Base-by-base conservation (phyloP, 2,888 invertebrate species). In the Encarsia formosa region DNA sequence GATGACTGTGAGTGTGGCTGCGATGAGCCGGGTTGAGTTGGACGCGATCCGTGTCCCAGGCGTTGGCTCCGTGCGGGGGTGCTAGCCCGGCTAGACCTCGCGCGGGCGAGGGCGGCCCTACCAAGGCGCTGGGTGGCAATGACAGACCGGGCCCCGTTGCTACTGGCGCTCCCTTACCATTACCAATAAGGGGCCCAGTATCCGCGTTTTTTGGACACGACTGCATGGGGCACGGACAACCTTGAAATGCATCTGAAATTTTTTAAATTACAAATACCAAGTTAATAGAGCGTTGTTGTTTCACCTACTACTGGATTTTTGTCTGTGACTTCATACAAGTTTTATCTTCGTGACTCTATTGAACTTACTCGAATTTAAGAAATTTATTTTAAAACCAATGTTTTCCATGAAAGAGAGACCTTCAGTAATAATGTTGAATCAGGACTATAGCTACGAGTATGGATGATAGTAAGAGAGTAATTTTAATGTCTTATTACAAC, bases 111-210 rank as follows among this genome's bases (percentile, higher is more conserved):
- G 71, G 73, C 66, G 73, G 73, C 67, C 73, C 73, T 64, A 73
- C 73, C 70, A 73, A 69, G 67, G 73, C 73, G 66, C 72, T 73
- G 73, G 73, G 73, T 67, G 73, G 73, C 73, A 73, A 73, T 73
- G 73, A 73, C 73, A 73, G 73, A 73, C 73, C 73, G 71, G 72
- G 71, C 69, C 73, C 73, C 65, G 72, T 69, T 65, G 67, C 70
- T 63, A 75, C 73, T 73, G 73, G 73, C 72, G 72, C 73, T 75
- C 78, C 78, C 83, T 89, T 90, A 87, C 87, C 85, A 86, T 88
- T 89, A 89, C 91, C 91, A 91, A 89, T 90, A 91, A 88, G 91
- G 88, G 91, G 91, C 85, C 91, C 91, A 91, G 91, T 90, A 90
- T 85, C 89, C 86, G 87, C 91, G 91, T 92, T 92, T 92, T 91